Evolutionary conservation across 2,797 vertebrate genomes (phyloP).

Genomic region (Nannoperca australis): DNA sequence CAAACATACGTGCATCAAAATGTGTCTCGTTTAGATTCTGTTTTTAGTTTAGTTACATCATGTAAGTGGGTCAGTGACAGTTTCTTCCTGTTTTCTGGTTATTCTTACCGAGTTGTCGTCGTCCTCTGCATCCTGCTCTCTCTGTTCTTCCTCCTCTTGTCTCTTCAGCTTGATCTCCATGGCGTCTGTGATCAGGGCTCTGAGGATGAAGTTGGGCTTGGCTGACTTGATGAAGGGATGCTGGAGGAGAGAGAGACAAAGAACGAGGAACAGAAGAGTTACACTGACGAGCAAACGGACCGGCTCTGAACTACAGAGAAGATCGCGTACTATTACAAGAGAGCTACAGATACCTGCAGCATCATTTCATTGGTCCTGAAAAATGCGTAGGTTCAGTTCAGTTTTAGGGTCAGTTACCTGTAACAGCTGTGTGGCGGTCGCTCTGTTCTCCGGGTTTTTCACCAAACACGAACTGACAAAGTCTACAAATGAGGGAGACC

Average conservation of each 20-base stretch:
- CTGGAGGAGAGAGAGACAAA: conserved; percentile 70
- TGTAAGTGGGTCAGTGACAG: neutral
- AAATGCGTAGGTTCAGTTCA: neutral
- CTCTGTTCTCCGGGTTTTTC: conserved; percentile 93
- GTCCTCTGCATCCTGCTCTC: conserved; percentile 92
- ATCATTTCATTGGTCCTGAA: too few relatives aligned
- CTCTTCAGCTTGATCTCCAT: conserved; percentile 95
- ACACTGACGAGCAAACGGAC: neutral
- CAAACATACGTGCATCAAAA: too few relatives aligned
- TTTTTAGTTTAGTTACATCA: too few relatives aligned
- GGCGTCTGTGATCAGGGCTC: conserved; percentile 92
- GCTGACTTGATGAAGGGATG: conserved; percentile 92
- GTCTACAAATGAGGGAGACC: conserved; percentile 88
- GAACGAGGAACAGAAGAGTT: too few relatives aligned
- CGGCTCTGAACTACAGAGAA: neutral
- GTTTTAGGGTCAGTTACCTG: conserved; percentile 74
- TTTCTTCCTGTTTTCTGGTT: neutral
- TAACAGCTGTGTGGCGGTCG: conserved; percentile 92
- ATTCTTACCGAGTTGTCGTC: conserved; percentile 92
- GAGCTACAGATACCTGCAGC: too few relatives aligned
- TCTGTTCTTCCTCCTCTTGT: conserved; percentile 89
- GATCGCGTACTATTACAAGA: neutral
- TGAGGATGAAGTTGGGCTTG: conserved; percentile 91
- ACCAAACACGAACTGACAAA: conserved; percentile 95
- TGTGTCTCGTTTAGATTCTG: too few relatives aligned